phyloP scores from a whole-genome alignment of 2,113 vertebrate species.

The Progne subis region DNA sequence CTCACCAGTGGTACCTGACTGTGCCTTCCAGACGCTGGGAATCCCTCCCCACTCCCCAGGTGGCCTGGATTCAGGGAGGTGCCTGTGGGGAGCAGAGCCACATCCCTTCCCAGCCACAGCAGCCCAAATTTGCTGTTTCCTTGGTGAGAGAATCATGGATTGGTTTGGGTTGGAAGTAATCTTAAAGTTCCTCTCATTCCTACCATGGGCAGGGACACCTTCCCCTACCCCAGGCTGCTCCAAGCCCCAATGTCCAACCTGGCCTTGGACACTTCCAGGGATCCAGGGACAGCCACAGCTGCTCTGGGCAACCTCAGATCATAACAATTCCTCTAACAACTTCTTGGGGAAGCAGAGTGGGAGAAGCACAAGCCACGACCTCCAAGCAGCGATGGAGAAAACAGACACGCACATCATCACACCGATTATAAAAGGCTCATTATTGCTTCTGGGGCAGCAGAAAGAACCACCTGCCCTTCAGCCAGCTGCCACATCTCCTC shows the following conservation, averaged over 20 bases:
- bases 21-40: not conserved
- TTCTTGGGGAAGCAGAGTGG: not conserved
- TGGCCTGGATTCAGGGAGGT: not conserved
- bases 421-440: not conserved
- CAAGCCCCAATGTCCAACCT: fast-evolving
- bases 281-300: not conserved
- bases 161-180: not conserved
- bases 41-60: fast-evolving
- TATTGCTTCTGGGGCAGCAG: not conserved
- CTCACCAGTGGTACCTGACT: too few species aligned
- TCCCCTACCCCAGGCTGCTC: not conserved
- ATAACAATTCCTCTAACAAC: not conserved
- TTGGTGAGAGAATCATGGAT: not conserved
- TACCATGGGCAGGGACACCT: not conserved
- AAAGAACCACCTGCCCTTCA: not conserved
- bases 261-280: not conserved
- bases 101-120: not conserved
- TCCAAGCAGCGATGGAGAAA: not conserved
- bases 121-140: not conserved
- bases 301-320: not conserved
- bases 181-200: not conserved
- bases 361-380: not conserved
- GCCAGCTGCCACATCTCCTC: not conserved
- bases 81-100: not conserved
- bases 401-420: not conserved